Base-by-base conservation (phyloP, 1,140 invertebrate species). In the Ridgeia piscesae region DNA sequence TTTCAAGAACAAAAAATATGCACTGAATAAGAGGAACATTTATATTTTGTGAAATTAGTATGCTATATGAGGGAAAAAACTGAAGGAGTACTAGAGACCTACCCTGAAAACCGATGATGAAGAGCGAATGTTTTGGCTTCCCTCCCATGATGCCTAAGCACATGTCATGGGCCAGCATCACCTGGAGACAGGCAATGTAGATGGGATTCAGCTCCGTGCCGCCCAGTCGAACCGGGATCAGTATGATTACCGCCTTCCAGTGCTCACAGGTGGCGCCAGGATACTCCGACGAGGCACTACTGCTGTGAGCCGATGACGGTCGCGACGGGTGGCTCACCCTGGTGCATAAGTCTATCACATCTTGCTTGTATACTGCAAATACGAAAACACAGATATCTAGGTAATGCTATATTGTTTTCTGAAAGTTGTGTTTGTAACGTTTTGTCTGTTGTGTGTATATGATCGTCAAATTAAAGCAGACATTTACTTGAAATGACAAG, bases 81-180 rank as follows among this genome's bases (percentile, higher is more conserved):
- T 11, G 42, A 42, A 42, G 42, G 42, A 42, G 42, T 42, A 42
- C 42, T 42, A 6, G 89, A 58, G 33, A 89, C 93, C 93, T 94
- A 97, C 97, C 97, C 97, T 98, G 98, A 95, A 97, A 98, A 34
- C 98, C 98, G 91, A 99, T 97, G 96, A 99, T 99, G 96, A 98
- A 99, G 8, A 99, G 96, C 17, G 98, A 98, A 96, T 99, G 98
- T 95, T 98, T 98, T 4, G 98, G 98, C 94, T 98, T 97, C 11
- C 98, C 98, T 4, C 98, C 98, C 94, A 99, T 98, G 88, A 99
- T 97, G 34, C 98, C 98, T 94, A 99, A 97, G 94, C 98, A 98
- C 94, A 97, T 97, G 92, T 98, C 97, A 93, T 98, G 96, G 91
- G 97, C 97, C 11, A 99, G 96, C 8, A 99, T 95, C 58, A 97